Evolutionary conservation across 2,113 vertebrate genomes (phyloP), one percentile per base, ranked within the genome.

Genomic region (Tonatia bakeri): DNA sequence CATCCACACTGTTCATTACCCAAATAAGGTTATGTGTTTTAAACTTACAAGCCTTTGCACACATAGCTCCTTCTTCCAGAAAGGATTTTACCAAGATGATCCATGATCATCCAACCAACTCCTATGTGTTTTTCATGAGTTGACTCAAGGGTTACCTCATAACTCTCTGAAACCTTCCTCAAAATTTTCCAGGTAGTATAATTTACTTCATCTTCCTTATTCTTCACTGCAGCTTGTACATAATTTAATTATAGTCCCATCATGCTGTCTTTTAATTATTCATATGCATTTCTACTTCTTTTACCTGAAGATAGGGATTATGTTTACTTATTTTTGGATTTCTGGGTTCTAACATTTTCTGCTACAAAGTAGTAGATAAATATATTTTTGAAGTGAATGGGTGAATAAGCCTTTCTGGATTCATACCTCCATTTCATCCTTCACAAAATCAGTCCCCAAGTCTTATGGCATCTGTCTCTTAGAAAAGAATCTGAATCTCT

Each of bases 161-260:
- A 40, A 43, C 36, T 90, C 52, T 82, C 43, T 87, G 36, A 81
- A 76, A 28, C 9, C 79, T 22, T 88, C 54, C 43, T 94, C 56
- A 81, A 81, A 75, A 80, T 61, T 85, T 81, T 11, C 24, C 65
- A 91, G 9, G 31, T 54, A 69, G 4, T 52, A 4, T 59, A 85
- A 94, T n/a, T 47, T 38, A 70, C 59, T 73, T 73, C 77, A 3
- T 94, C 69, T 22, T 93, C 47, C 72, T 88, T 14, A 56, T 61
- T 69, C 36, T 36, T 36, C 20, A 83, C 11, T 50, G 17, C 33
- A 79, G 10, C 15, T 89, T 79, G 15, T 36, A 59, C 33, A 50
- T 72, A 82, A 96, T 93, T 94, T 95, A 82, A 52, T 67, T 65
- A 28, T 11, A 84, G 20, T 61, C 24, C 7, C 47, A 96, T 86